These are phyloP conservation scores for Phaethornis superciliosus DNA, from an alignment of 2,113 vertebrate genomes.

Conservation along the genomic window DNA sequence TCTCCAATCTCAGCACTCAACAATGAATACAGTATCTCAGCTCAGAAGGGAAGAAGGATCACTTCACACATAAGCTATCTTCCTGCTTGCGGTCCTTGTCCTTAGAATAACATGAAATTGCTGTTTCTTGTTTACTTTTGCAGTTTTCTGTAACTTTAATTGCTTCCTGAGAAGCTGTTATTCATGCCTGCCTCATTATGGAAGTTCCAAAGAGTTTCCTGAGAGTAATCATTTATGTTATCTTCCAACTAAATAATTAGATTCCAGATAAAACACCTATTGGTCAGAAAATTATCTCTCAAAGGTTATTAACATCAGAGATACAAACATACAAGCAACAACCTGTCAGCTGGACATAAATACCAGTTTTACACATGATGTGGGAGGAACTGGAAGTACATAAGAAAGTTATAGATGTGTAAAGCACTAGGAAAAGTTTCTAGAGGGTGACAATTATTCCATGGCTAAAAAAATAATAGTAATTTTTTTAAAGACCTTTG, in stretches of 20 bases:
- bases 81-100: background rate
- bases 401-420: background rate
- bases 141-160: background rate
- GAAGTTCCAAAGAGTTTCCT: background rate
- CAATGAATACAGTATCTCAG: background rate
- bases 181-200: background rate
- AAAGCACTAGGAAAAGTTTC: background rate
- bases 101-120: background rate
- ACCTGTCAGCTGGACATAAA: background rate
- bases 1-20: background rate
- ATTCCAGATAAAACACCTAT: background rate
- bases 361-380: accelerated
- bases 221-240: background rate
- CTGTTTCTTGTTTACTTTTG: background rate
- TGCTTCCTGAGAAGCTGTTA: background rate
- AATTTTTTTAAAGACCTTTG: background rate
- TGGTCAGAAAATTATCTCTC: background rate
- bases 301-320: background rate
- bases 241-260: background rate
- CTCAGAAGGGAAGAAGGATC: background rate
- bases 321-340: background rate
- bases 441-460: background rate
- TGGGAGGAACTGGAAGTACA: background rate
- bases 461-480: background rate
- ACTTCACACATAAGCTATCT: background rate